Conservation (phyloP, 2,888 invertebrate species). For the Dasypolia templi region DNA sequence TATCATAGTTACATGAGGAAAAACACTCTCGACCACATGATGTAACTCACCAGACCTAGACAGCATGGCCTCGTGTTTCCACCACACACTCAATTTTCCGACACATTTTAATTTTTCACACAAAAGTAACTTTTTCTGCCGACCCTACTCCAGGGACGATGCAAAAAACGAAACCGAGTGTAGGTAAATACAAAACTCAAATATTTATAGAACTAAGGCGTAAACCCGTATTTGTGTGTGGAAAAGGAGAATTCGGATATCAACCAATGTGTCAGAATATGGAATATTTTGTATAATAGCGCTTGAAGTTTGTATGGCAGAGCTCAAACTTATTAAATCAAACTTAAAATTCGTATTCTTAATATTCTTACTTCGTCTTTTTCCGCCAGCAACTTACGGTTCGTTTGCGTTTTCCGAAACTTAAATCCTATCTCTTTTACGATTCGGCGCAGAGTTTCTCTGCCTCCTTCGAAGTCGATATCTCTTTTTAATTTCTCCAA, state of each 20-base stretch:
- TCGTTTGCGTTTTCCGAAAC: too few relatives aligned
- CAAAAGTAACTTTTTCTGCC: slow-evolving; percentile 47
- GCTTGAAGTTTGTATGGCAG: slow-evolving; percentile 28
- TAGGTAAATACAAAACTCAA: slow-evolving; percentile 77
- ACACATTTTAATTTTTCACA: slow-evolving; percentile 17
- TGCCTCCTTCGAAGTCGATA: too few relatives aligned
- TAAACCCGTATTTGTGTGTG: slow-evolving; percentile 73
- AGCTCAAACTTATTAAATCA: slow-evolving; percentile 56
- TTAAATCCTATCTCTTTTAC: too few relatives aligned
- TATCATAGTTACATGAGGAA: neutral
- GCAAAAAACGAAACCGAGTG: slow-evolving; percentile 65
- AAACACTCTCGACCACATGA: neutral
- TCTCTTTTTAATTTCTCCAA: too few relatives aligned
- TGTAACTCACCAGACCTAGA: neutral
- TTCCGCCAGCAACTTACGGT: too few relatives aligned
- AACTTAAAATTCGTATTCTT: too few relatives aligned
- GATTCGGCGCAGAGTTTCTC: too few relatives aligned
- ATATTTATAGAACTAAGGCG: slow-evolving; percentile 80
- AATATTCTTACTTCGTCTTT: too few relatives aligned
- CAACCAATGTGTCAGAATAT: slow-evolving; percentile 62
- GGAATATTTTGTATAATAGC: slow-evolving; percentile 45
- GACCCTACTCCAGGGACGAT: slow-evolving; percentile 52
- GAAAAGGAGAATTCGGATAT: slow-evolving; percentile 63
- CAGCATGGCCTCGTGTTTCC: neutral
- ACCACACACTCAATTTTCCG: neutral